Conservation (phyloP, 2,888 invertebrate species). For the Acrocyrtus sp. region DNA sequence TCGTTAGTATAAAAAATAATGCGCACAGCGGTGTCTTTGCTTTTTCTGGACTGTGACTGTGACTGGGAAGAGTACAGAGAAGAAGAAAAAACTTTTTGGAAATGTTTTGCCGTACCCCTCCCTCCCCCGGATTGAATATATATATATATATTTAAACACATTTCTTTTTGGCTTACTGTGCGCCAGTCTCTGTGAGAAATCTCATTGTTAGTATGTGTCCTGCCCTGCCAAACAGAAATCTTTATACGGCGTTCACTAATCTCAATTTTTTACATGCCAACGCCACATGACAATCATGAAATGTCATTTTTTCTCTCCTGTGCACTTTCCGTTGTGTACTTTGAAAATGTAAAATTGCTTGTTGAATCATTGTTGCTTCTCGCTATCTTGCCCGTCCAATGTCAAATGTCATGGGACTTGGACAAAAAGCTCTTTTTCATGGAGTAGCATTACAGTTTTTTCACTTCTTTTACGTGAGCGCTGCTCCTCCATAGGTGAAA, state of each 20-base stretch:
- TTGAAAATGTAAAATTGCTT: not conserved
- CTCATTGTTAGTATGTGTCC: too few species aligned
- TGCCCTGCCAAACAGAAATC: too few species aligned
- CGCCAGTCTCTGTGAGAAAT: too few species aligned
- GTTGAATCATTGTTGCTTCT: not conserved
- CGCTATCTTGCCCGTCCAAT: not conserved
- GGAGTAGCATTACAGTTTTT: too few species aligned
- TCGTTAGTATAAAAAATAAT: conserved; percentile 38
- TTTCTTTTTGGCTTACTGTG: too few species aligned
- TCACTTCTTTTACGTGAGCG: not conserved
- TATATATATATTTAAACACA: too few species aligned
- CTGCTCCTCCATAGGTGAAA: not conserved
- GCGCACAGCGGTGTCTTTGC: conserved; percentile 48
- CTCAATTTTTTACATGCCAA: too few species aligned
- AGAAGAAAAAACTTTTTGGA: conserved; percentile 21
- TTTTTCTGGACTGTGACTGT: conserved; percentile 24
- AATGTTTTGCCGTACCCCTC: conserved; percentile 15
- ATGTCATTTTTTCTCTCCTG: conserved; percentile 3
- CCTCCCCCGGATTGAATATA: conserved; percentile 11
- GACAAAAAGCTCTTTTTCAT: conserved; percentile 15
- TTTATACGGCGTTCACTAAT: too few species aligned
- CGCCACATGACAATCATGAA: conserved; percentile 2
- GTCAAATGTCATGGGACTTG: conserved; percentile 41
- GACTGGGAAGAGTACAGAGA: conserved; percentile 30
- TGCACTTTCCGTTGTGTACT: too few species aligned